Conservation (phyloP, 2,113 vertebrate species). For the cat (Felis catus) region F.catus_Fca126_mat1.0 CM031419.1:191185001-191185500, state of each 20-base stretch:
- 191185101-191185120: too few species aligned
- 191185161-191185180: too few species aligned
- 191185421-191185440: background rate
- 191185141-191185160: too few species aligned
- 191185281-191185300: background rate
- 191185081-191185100: too few species aligned
- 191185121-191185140: too few species aligned
- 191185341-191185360: background rate
- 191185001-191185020: too few species aligned
- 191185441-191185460: conserved; percentile 56
- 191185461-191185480: conserved; percentile 55
- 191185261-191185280: background rate
- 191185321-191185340: background rate
- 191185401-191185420: conserved; percentile 13
- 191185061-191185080: too few species aligned
- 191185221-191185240: background rate
- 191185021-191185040: too few species aligned
- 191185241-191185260: background rate
- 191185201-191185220: background rate
- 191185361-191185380: background rate
- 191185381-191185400: background rate
- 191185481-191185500: conserved; percentile 66
- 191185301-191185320: background rate
- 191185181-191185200: too few species aligned
- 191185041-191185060: too few species aligned